Evolutionary conservation across 2,113 vertebrate genomes (phyloP), one percentile per base, ranked within the genome.

Genomic region (Gymnorhina tibicen): DNA sequence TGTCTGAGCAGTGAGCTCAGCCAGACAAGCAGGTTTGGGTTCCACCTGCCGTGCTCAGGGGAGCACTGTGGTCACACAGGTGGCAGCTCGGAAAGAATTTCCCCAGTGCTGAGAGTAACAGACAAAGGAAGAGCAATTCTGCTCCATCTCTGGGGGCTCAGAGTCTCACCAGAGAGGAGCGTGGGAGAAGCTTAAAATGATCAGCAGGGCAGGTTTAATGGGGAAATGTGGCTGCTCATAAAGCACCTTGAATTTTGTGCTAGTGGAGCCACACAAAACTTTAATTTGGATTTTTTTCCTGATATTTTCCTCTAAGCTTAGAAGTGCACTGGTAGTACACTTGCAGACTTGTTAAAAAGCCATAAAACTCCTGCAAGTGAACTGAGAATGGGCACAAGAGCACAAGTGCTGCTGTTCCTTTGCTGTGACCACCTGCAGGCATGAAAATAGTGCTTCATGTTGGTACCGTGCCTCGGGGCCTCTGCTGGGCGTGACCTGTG

Each of bases 381-480:
- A 13, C 37, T 10, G 64, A 13, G 77, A 11, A 26, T 5, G 42
- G 56, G 59, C 41, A 6, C 9, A 7, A 1, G 3, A 13, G 14
- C 2, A 6, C 0, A 3, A 39, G 37, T 8, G 20, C 59, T 27
- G 2, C 12, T 11, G 3, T 3, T 63, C 19, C 37, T 49, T 26
- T 19, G 1, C 49, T 18, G 59, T 41, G 35, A 15, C n/a, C 13
- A 1, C 10, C 41, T 42, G 3, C 14, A 6, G 70, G 5, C 16
- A 12, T 44, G 49, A 70, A 66, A 84, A 90, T 42, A 69, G 62
- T 91, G 97, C 97, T 98, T 98, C 97, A 93, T 96, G 93, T 97
- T 98, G 97, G 91, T 97, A 82, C 87, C 0, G 3, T 12, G 64
- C 52, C 77, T 64, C 52, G 92, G 94, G 95, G 79, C 24, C 85